Conservation (phyloP, 2,888 invertebrate species). For the Hirtodrosophila trivittata region DNA sequence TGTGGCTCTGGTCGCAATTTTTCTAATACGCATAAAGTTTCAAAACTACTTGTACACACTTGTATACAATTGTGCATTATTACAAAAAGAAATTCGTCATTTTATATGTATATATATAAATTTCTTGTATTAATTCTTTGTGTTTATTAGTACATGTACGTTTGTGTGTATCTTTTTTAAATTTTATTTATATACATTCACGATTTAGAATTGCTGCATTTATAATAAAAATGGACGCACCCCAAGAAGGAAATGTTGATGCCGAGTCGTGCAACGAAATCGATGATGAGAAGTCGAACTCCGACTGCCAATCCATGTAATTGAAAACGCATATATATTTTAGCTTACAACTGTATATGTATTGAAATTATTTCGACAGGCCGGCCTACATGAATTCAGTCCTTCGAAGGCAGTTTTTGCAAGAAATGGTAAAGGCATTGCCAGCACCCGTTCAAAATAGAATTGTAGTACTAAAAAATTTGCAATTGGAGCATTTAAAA, state of each 20-base stretch:
- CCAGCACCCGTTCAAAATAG: constrained; percentile 89
- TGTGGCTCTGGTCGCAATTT: too few relatives aligned
- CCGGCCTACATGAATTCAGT: constrained; percentile 82
- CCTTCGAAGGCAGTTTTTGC: constrained; percentile 82
- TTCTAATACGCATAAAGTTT: too few relatives aligned
- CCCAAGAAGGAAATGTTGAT: constrained; percentile 59
- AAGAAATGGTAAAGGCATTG: constrained; percentile 82
- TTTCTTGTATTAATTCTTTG: too few relatives aligned
- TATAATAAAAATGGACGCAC: constrained; percentile 59
- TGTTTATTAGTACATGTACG: too few relatives aligned
- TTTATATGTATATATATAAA: too few relatives aligned
- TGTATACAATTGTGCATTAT: too few relatives aligned
- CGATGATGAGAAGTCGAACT: constrained; percentile 68
- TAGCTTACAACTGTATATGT: neutral
- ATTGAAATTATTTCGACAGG: constrained; percentile 45
- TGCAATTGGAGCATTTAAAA: constrained; percentile 93
- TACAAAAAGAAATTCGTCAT: too few relatives aligned
- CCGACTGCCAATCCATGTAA: constrained; percentile 71
- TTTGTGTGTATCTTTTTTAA: too few relatives aligned
- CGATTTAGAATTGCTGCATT: constrained; percentile 38
- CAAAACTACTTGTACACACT: too few relatives aligned
- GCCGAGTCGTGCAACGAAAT: constrained; percentile 62
- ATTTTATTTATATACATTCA: neutral
- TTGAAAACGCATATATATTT: too few relatives aligned
- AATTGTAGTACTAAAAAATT: constrained; percentile 93